Conservation (phyloP, 2,113 vertebrate genomes). For the Scalopus aquaticus region DNA sequence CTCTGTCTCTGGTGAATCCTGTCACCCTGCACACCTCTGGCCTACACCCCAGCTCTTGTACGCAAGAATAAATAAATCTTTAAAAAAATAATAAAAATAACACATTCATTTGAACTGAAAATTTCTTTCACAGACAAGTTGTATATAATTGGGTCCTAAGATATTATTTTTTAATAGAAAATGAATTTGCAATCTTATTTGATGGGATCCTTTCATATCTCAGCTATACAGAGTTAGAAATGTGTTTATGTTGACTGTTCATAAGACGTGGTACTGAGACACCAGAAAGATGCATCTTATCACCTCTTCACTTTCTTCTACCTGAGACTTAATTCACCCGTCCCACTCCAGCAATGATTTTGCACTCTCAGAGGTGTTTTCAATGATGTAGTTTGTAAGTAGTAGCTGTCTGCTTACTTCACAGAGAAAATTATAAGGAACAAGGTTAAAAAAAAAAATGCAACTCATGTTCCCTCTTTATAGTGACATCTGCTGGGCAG, state of each 20-base stretch:
- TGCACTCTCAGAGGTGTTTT: neutral
- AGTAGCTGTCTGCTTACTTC: neutral
- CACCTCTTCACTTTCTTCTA: neutral
- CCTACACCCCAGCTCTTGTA: too few species aligned
- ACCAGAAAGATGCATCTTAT: neutral
- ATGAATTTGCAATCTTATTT: neutral
- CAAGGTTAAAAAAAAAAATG: neutral
- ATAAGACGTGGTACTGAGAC: neutral
- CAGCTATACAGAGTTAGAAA: neutral
- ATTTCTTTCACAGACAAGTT: constrained; percentile 27
- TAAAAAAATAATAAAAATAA: too few species aligned
- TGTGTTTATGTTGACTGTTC: neutral
- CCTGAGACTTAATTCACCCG: neutral
- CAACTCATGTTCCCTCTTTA: constrained; percentile 23
- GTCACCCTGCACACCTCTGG: too few species aligned
- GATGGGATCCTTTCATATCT: neutral
- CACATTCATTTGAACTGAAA: neutral
- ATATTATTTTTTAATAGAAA: neutral
- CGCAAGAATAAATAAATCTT: too few species aligned
- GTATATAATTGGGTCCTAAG: neutral
- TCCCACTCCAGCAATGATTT: neutral
- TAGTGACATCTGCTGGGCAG: constrained; percentile 83
- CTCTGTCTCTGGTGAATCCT: too few species aligned
- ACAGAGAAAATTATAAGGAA: neutral
- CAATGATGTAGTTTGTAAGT: neutral